Base-by-base conservation (phyloP, 2,888 invertebrate species). In the Ligdia adustata region DNA sequence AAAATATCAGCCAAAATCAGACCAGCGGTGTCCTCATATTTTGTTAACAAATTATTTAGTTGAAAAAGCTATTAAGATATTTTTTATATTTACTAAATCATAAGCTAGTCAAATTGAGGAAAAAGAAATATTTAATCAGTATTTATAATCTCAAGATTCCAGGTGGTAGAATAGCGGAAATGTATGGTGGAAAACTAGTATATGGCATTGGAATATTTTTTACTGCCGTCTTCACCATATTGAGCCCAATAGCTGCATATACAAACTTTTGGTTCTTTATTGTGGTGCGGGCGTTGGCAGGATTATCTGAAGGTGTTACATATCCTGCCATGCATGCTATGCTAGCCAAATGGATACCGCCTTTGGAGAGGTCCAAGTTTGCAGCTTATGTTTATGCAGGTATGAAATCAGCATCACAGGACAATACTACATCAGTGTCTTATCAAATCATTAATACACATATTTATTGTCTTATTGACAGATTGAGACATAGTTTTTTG, bases 301-400 rank as follows among this genome's bases (percentile, higher is more conserved):
- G 97, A 11, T 93, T 97, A 73, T 94, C 95, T 0, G 97, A 97
- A 90, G 97, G 96, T 18, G 97, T 97, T 3, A 97, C 97, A 4
- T 98, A 97, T 81, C 98, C 98, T 9, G 95, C 97, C 0, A 97
- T 98, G 97, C 97, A 98, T 79, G 95, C 95, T 9, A 95, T 98
- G 94, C 89, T 98, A 67, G 96, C 98, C 0, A 92, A 94, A 56
- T 98, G 98, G 98, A 96, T 98, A 38, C 98, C 98, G 3, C 98
- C 97, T 1, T 78, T 96, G 64, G 98, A 98, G 77, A 92, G 98
- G 63, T 96, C 96, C 38, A 96, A 96, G 79, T 95, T 98, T 79
- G 97, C 96, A 6, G 97, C 97, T 16, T 92, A 95, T 74, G 95
- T 96, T 3, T 96, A 96, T 89, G 95, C 96, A 55, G 95, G 94